Conservation (phyloP, 2,113 vertebrate species). For the Myrmecophaga tridactyla region DNA sequence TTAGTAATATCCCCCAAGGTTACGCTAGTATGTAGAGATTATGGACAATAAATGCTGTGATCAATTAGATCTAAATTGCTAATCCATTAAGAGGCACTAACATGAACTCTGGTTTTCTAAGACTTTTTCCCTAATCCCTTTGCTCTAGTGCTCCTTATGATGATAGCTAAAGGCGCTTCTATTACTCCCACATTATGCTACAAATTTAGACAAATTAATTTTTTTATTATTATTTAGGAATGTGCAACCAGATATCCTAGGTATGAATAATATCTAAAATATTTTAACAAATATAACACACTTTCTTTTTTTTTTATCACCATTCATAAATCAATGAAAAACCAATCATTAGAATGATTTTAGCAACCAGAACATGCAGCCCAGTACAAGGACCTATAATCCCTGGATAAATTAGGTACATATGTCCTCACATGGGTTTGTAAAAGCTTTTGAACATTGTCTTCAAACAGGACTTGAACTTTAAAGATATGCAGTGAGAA, state of each 20-base stretch:
- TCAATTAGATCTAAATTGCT: slow-evolving; percentile 80
- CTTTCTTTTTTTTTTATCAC: slow-evolving; percentile 43
- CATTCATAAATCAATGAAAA: slow-evolving; percentile 58
- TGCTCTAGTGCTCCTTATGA: slow-evolving; percentile 56
- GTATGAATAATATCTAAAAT: background rate
- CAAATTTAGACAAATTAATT: slow-evolving; percentile 19
- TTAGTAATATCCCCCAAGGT: slow-evolving; percentile 78
- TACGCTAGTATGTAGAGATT: slow-evolving; percentile 73
- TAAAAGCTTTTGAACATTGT: slow-evolving; percentile 27
- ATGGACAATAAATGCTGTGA: slow-evolving; percentile 81
- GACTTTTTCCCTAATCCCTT: slow-evolving; percentile 75
- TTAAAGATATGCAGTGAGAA: slow-evolving; percentile 44
- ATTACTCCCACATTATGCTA: slow-evolving; percentile 43
- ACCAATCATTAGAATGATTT: slow-evolving; percentile 33
- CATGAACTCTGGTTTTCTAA: slow-evolving; percentile 76
- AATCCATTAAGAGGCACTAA: slow-evolving; percentile 75
- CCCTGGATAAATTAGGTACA: slow-evolving; percentile 60
- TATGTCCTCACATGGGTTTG: slow-evolving; percentile 29
- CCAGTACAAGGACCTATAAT: slow-evolving; percentile 27
- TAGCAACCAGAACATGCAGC: slow-evolving; percentile 43
- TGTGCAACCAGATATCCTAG: background rate
- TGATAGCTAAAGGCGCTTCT: slow-evolving; percentile 72
- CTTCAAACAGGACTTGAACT: slow-evolving; percentile 53
- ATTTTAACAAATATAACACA: background rate
- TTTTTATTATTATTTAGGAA: background rate